Evolutionary conservation across 2,888 invertebrate species (phyloP), one percentile per base, ranked within the genome.

Genomic region (Latrodectus elegans): DNA sequence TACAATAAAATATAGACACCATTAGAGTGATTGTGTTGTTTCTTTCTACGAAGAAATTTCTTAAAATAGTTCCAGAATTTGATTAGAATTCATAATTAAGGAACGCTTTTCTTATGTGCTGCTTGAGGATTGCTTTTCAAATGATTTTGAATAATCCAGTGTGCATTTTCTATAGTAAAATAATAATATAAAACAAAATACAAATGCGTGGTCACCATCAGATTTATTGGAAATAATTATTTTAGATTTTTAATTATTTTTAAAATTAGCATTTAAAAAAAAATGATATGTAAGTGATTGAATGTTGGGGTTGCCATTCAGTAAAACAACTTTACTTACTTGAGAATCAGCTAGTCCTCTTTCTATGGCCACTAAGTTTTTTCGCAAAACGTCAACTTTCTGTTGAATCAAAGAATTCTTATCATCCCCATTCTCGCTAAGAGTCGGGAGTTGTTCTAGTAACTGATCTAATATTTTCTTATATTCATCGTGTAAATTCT

Each of bases 391-490:
- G 38, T 76, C 76, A n/a, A 76, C 70, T 75, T 83, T 83, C 60
- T 83, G 76, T 52, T 76, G 17, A 9, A 83, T 83, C 8, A 83
- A 52, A 51, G 76, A 76, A 52, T 76, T 83, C 51, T 76, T 76
- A 22, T 83, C 76, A 49, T 83, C 76, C 8, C 76, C 76, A 53
- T 68, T 76, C 68, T 83, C 76, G 51, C 82, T 83, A 17, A 83
- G 51, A 55, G 82, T 60, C 22, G 74, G 75, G 11, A 83, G 55
- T 26, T 83, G 82, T 17, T 83, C 75, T 22, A 83, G 55, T 12
- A 83, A 70, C 38, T 83, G 82, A 17, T 83, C 75, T 70, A 83
- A 60, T n/a, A 83, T 83, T 60, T 67, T 68, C 49, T 75, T 51
- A 49, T 75, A 83, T 75, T 83, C 82, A 17, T 83, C 82, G 1